A percentile compares a stretch with the other conserved stretches of the same genome.
phyloP scores from a whole-genome alignment of 23 tunicate species.

The Clavelina lepadiformis region DNA sequence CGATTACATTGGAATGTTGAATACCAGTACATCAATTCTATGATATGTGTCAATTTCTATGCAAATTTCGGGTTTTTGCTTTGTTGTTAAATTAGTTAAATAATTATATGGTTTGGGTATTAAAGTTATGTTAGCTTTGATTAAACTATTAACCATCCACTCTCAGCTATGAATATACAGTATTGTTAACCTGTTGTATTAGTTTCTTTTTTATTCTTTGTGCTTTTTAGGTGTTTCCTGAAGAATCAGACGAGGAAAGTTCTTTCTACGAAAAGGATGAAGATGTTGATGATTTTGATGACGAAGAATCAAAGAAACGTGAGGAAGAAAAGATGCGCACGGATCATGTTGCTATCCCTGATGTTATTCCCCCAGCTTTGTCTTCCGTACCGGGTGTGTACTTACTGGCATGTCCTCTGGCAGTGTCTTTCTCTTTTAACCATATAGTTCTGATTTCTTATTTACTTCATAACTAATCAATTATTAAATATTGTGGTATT shows the following conservation, averaged over 20 bases:
- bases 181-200: background rate
- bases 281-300: background rate
- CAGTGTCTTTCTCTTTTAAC: too few species aligned
- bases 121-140: too few species aligned
- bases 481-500: too few species aligned
- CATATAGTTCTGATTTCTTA: too few species aligned
- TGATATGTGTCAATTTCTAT: too few species aligned
- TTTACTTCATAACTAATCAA: too few species aligned
- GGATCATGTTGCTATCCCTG: slow-evolving; percentile 19
- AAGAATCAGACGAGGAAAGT: slow-evolving; percentile 45
- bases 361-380: slow-evolving; percentile 28
- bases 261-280: slow-evolving; percentile 16
- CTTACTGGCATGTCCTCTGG: too few species aligned
- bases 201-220: background rate
- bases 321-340: slow-evolving; percentile 10
- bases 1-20: too few species aligned
- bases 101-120: too few species aligned
- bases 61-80: too few species aligned
- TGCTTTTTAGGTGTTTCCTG: slow-evolving; percentile 52
- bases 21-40: too few species aligned
- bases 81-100: too few species aligned
- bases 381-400: slow-evolving; percentile 1
- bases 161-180: background rate
- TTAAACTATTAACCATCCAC: background rate
- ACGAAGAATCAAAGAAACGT: slow-evolving; percentile 9